Conservation (phyloP, 2,113 vertebrate species). For the Rattus norvegicus region DNA sequence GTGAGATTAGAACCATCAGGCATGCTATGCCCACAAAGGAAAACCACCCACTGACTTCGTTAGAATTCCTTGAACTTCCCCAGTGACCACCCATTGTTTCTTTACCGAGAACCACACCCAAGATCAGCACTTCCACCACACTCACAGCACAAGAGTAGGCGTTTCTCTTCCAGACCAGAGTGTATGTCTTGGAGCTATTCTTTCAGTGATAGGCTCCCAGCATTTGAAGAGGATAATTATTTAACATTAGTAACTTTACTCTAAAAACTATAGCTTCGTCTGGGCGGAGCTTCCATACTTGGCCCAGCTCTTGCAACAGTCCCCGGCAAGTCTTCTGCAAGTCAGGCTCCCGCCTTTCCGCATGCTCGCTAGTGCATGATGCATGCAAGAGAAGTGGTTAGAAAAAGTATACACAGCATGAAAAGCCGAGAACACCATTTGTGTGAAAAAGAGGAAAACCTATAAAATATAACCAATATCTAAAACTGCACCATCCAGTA, state of each 20-base stretch:
- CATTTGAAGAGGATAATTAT: neutral
- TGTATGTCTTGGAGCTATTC: neutral
- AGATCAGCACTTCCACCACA: neutral
- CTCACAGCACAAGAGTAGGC: too few species aligned
- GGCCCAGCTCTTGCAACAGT: neutral
- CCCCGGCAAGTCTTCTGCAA: neutral
- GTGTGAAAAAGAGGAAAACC: neutral
- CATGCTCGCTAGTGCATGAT: neutral
- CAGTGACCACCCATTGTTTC: neutral
- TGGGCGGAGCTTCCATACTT: neutral
- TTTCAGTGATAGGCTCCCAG: neutral
- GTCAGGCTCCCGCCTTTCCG: neutral
- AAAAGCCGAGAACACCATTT: neutral
- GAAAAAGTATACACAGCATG: neutral
- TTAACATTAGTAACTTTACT: neutral
- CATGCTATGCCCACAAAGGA: neutral
- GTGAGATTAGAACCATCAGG: neutral
- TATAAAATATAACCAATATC: neutral
- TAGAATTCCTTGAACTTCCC: constrained; percentile 18
- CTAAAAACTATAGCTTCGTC: neutral
- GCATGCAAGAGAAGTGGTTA: neutral
- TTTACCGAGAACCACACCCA: neutral
- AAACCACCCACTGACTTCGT: neutral
- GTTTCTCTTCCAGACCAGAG: neutral
- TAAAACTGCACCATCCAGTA: neutral